Evolutionary conservation across 2,113 vertebrate genomes (phyloP), one percentile per base, ranked within the genome.

Genomic region (Hymenochirus boettgeri): DNA sequence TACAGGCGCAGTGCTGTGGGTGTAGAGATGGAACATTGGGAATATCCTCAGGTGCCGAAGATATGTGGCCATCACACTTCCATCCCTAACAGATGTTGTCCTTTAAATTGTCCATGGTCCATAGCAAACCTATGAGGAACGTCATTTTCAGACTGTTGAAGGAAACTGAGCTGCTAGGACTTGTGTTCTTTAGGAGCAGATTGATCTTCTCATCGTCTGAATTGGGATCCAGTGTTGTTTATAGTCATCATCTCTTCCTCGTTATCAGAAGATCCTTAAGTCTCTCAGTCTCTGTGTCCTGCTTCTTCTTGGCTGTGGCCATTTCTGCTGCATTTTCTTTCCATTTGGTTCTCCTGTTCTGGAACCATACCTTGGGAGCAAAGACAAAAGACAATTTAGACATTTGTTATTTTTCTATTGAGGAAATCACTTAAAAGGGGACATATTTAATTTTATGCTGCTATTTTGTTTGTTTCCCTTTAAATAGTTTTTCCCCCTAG

Each of bases 191-290:
- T 61, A 99, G 89, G 75, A 98, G 81, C 78, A 93, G 93, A 11
- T 91, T 91, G 75, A 98, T 96, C 73, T 98, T 96, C 82, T 98
- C 95, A 75, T 98, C 95, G 83, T 97, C 94, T 1, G 94, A 98
- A 77, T 98, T 97, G 45, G 96, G 96, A 76, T 99, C 96, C 81
- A 99, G 79, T 0, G 96, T 35, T 95, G 96, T 84, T 97, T 97
- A 80, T 99, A 98, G 71, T 98, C 95, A 61, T 98, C 96, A 64
- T 98, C 95, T 99, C 93, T 9, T 98, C 95, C 70, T 99, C 96
- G 65, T 92, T 90, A 69, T 99, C 96, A 63, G 96, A 97, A 1
- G 87, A 77, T 1, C 92, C 72, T 99, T 99, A 72, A 99, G 90
- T 54, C 95, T 66, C 82, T 98, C 95, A 0, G 96, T 95, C 83